Conservation (phyloP, 1,140 invertebrate species). For the Melitaea cinxia region DNA sequence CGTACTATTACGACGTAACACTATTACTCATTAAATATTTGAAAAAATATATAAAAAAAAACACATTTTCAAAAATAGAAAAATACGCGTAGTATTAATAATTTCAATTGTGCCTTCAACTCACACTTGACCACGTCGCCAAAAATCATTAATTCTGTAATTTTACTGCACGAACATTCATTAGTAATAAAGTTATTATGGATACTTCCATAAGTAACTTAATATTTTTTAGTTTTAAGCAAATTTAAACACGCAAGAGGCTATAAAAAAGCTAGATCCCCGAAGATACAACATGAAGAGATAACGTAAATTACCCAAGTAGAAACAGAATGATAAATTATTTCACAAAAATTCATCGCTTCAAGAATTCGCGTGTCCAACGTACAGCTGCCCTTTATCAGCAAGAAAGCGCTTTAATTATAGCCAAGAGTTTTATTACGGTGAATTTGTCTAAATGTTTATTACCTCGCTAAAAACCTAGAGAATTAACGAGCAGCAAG, state of each 20-base stretch:
- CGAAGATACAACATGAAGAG: neutral
- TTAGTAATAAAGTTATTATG: too few species aligned
- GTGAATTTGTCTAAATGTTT: constrained; percentile 31
- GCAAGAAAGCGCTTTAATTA: constrained; percentile 26
- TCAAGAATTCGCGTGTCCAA: constrained; percentile 14
- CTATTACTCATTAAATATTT: too few species aligned
- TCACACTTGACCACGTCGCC: too few species aligned
- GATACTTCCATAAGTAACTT: too few species aligned
- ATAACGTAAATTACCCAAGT: constrained; percentile 6
- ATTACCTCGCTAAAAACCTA: constrained; percentile 17
- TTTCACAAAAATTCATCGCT: constrained; percentile 13
- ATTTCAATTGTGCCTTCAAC: too few species aligned
- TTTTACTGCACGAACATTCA: too few species aligned
- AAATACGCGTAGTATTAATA: too few species aligned
- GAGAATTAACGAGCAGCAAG: constrained; percentile 5
- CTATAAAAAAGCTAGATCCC: constrained; percentile 1
- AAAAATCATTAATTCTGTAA: too few species aligned
- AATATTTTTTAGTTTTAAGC: neutral
- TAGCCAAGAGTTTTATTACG: constrained; percentile 24
- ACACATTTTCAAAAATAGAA: too few species aligned
- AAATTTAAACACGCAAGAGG: neutral
- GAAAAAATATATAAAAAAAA: too few species aligned
- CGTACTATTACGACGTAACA: too few species aligned
- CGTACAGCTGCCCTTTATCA: constrained; percentile 26
- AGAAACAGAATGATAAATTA: constrained; percentile 10